Conservation (phyloP, 2,113 vertebrate genomes). For the Chloroceryle aenea region DNA sequence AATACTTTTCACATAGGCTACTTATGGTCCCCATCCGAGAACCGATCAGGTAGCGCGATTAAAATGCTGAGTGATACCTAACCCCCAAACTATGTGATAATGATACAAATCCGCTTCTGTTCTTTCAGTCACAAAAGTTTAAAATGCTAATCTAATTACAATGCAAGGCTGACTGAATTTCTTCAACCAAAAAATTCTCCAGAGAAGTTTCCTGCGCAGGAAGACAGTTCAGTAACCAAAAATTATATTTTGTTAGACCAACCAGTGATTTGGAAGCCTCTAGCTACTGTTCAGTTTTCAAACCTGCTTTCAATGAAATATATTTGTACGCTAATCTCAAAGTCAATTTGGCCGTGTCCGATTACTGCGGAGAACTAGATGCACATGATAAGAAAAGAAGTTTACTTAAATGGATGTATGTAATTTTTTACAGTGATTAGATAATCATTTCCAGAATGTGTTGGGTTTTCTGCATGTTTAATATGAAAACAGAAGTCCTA, state of each 20-base stretch:
- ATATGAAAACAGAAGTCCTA: neutral
- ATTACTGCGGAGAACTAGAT: constrained; percentile 51
- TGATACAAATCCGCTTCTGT: constrained; percentile 40
- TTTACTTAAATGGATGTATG: constrained; percentile 37
- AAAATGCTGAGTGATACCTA: neutral
- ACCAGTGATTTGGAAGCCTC: constrained; percentile 17
- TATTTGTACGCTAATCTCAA: constrained; percentile 55
- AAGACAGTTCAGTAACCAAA: constrained; percentile 44
- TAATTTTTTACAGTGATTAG: constrained; percentile 42
- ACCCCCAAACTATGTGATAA: constrained; percentile 7
- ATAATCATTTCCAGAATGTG: constrained; percentile 56
- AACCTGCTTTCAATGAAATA: constrained; percentile 57
- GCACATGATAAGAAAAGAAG: constrained; percentile 26
- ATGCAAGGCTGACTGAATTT: constrained; percentile 40
- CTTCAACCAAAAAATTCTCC: constrained; percentile 22
- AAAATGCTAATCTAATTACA: constrained; percentile 58
- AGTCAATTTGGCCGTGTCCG: constrained; percentile 41
- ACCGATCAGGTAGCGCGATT: neutral
- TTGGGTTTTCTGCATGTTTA: constrained; percentile 28
- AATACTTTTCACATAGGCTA: neutral
- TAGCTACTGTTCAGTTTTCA: constrained; percentile 55
- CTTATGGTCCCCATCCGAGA: neutral
- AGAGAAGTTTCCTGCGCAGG: constrained; percentile 51
- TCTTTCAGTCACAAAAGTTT: constrained; percentile 18
- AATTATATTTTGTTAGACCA: constrained; percentile 20